These are phyloP conservation scores for Ceyx margarethae DNA, from an alignment of 2,113 vertebrate genomes.

Conservation along the genomic window DNA sequence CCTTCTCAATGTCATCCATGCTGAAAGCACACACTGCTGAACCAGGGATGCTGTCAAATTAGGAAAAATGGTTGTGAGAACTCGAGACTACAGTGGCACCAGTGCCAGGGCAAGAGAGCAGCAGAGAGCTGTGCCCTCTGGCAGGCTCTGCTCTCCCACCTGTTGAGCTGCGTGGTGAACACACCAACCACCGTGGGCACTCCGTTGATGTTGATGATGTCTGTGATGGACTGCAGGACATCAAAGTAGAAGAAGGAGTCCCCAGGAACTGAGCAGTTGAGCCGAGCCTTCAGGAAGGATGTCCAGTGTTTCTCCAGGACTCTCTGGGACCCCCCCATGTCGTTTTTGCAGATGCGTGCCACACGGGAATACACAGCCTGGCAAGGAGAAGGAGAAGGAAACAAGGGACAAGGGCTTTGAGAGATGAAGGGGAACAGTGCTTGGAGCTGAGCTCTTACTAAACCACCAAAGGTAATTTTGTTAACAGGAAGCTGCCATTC, in stretches of 20 bases:
- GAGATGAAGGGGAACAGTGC: slow-evolving; percentile 53
- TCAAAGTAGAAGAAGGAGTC: slow-evolving; percentile 99
- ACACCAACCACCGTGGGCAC: slow-evolving; percentile 89
- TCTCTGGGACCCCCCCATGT: slow-evolving; percentile 95
- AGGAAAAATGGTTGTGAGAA: neutral
- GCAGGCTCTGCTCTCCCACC: slow-evolving; percentile 75
- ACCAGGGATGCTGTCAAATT: slow-evolving; percentile 88
- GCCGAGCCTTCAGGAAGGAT: slow-evolving; percentile 93
- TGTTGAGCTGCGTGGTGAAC: slow-evolving; percentile 98
- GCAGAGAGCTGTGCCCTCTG: neutral
- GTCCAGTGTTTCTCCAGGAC: slow-evolving; percentile 99
- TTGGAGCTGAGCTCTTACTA: neutral
- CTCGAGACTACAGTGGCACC: neutral
- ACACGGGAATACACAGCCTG: slow-evolving; percentile 97
- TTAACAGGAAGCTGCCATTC: slow-evolving; percentile 34
- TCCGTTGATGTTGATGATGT: slow-evolving; percentile 92
- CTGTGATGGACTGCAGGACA: slow-evolving; percentile 94
- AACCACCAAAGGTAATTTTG: neutral
- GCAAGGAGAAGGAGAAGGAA: neutral
- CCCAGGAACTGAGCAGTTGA: slow-evolving; percentile 96
- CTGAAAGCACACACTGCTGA: slow-evolving; percentile 97
- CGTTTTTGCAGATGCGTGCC: slow-evolving; percentile 97
- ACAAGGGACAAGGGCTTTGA: neutral
- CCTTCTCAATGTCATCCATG: slow-evolving; percentile 96
- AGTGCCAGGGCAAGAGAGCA: neutral